Base-by-base conservation (phyloP, 2,113 vertebrate species). In the Anarhynchus alexandrinus region DNA sequence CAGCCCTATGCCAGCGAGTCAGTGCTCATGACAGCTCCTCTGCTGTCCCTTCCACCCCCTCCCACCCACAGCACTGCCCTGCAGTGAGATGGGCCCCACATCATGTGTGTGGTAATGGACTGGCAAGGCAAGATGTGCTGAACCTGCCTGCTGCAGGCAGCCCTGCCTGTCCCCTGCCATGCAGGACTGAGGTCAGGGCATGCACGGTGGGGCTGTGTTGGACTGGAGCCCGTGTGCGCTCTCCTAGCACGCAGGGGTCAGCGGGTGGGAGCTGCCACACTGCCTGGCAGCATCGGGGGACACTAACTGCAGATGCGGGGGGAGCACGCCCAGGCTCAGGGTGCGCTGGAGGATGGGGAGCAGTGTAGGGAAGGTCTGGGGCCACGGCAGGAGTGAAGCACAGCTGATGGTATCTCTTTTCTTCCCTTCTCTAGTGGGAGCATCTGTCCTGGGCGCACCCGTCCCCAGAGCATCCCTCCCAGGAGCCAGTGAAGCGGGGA, bases 81-180 rank as follows among this genome's bases (percentile, higher is more conserved):
- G 42, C 58, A 29, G n/a, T 0, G 10, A 1, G 4, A 38, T 1
- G 6, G 45, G 57, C 27, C 42, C 36, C n/a, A 6, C 11, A 0
- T 1, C 0, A 13, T 9, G 32, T 10, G 3, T 4, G 47, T 12
- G 25, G 26, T 3, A 47, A 14, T 0, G 13, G 27, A 29, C 38
- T 3, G 26, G 51, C 2, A 14, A 11, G 61, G 27, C 0, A 1
- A 36, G 14, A 40, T 6, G 19, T 15, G 7, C 7, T 0, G n/a
- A 45, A 19, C 45, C 32, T 26, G 27, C 52, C 11, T 20, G 43
- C 67, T 36, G 47, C 45, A 12, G 30, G 55, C 77, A 45, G 38
- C 92, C 19, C 45, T 45, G n/a, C 52, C 47, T 1, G 5, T 6
- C 11, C 27, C 22, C 25, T 11, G 43, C 3, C 5, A 11, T 1